phyloP scores from a whole-genome alignment of 1,140 invertebrate species.

The Drosophila malerkotliana region DNA sequence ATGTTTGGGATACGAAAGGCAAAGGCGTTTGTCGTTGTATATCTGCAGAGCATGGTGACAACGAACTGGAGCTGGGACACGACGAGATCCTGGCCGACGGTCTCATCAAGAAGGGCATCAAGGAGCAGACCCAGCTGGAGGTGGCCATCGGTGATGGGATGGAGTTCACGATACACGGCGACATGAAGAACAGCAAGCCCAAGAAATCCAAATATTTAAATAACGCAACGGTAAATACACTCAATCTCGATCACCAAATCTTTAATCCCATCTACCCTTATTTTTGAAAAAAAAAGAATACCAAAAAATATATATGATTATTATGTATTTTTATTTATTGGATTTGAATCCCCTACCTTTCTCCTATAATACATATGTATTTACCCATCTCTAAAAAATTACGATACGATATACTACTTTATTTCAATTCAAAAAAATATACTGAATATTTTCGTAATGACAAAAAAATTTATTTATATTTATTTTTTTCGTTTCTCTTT shows the following conservation, averaged over 20 bases:
- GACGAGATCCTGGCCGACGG: slow-evolving; percentile 93
- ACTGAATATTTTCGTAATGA: slow-evolving; percentile 65
- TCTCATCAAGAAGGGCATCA: slow-evolving; percentile 93
- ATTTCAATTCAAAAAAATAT: slow-evolving; percentile 27
- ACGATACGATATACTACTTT: slow-evolving; percentile 25
- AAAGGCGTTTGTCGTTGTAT: slow-evolving; percentile 86
- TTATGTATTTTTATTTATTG: slow-evolving; percentile 4
- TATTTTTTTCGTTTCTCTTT: slow-evolving; percentile 74
- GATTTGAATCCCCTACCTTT: slow-evolving; percentile 7
- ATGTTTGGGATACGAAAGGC: slow-evolving; percentile 82
- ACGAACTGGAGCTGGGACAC: slow-evolving; percentile 87
- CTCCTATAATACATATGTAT: slow-evolving; percentile 7
- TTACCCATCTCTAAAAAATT: not conserved
- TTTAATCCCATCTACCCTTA: not conserved
- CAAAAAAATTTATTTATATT: slow-evolving; percentile 70
- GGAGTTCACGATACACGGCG: slow-evolving; percentile 95
- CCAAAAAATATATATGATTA: not conserved
- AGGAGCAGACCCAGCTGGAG: slow-evolving; percentile 94
- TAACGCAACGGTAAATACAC: slow-evolving; percentile 87
- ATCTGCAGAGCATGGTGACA: slow-evolving; percentile 87
- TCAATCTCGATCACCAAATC: slow-evolving; percentile 11
- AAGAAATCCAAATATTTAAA: slow-evolving; percentile 90
- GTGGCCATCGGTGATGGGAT: slow-evolving; percentile 95
- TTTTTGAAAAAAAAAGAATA: not conserved
- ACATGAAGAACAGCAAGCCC: slow-evolving; percentile 89